Evolutionary conservation across 2,113 vertebrate genomes (phyloP).

Genomic region (Excalfactoria chinensis): DNA sequence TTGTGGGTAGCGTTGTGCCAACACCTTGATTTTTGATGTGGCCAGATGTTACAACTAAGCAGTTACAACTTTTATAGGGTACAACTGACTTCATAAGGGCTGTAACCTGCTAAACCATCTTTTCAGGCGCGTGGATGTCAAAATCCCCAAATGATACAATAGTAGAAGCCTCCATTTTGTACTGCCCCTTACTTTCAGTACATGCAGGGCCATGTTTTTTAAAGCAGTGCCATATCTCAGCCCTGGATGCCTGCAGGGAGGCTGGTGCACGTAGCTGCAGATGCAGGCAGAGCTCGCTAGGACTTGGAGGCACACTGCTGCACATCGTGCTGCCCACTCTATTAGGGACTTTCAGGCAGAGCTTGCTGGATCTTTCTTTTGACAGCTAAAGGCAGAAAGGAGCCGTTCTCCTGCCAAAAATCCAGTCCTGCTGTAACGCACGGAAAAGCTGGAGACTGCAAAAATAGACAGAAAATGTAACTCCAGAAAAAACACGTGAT

Average conservation of each 20-base stretch:
- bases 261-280: neutral
- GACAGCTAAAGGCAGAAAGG: conserved; percentile 31
- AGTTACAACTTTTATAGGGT: neutral
- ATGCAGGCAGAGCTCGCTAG: accelerated
- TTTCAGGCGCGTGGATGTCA: neutral
- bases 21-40: neutral
- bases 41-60: neutral
- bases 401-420: conserved; percentile 36
- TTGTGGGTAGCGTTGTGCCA: neutral
- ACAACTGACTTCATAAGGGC: neutral
- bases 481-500: neutral
- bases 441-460: neutral
- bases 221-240: neutral
- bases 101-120: neutral
- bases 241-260: accelerated
- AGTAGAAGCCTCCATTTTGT: neutral
- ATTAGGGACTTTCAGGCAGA: neutral
- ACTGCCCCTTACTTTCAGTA: neutral
- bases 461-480: conserved; percentile 3
- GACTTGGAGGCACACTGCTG: neutral
- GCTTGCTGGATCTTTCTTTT: neutral
- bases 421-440: neutral
- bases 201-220: neutral
- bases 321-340: neutral
- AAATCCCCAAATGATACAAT: neutral